Conservation (phyloP, 2,113 vertebrate genomes). For the Malaclemys terrapin region DNA sequence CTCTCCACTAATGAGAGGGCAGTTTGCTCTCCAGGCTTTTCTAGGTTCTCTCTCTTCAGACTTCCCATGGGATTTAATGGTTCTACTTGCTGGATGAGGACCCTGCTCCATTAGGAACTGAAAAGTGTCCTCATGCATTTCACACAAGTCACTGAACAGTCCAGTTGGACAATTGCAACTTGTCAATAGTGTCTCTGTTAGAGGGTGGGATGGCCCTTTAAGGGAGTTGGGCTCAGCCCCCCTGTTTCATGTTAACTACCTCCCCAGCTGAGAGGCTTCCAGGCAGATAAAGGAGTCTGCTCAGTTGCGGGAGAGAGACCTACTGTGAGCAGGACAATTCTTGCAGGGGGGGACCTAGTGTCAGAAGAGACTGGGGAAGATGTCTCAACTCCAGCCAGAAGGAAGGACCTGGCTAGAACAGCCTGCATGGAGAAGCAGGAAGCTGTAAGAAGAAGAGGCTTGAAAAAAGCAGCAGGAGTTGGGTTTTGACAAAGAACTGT, state of each 20-base stretch:
- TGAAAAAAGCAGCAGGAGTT: neutral
- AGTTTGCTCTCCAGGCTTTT: neutral
- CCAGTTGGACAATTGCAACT: neutral
- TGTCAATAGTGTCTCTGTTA: rapidly evolving
- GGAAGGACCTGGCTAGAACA: neutral
- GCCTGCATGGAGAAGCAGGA: neutral
- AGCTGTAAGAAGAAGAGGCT: neutral
- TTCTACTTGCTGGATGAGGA: neutral
- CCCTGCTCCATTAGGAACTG: neutral
- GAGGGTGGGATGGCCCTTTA: neutral
- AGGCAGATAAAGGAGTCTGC: neutral
- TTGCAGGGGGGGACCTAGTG: neutral
- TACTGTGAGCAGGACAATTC: neutral
- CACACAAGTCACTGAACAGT: neutral
- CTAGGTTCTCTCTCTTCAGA: neutral
- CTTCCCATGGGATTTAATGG: neutral
- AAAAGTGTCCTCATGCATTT: neutral
- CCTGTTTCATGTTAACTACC: neutral
- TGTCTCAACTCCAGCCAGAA: rapidly evolving
- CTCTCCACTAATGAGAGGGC: neutral
- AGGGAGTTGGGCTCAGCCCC: neutral
- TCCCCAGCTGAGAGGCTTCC: neutral
- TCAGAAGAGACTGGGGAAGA: neutral
- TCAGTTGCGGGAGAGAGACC: neutral
- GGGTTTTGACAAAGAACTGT: neutral